These are phyloP conservation scores for Onchidella celtica DNA, from an alignment of 2,888 invertebrate genomes.

Conservation along the genomic window DNA sequence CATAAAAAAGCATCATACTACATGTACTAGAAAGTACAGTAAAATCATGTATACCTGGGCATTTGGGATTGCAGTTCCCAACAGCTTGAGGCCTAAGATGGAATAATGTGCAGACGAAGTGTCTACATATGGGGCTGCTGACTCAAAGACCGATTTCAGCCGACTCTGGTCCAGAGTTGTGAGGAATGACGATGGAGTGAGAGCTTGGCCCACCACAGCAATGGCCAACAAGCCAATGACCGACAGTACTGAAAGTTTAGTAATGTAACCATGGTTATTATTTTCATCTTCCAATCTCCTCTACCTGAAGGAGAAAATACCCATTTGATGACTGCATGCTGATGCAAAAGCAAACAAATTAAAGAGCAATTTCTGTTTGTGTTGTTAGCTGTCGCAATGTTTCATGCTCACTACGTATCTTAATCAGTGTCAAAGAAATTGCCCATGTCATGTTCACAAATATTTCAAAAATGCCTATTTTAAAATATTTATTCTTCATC, in stretches of 20 bases:
- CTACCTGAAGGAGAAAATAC: neutral
- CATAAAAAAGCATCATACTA: too few relatives aligned
- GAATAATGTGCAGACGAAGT: slow-evolving; percentile 86
- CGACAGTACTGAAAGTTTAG: slow-evolving; percentile 43
- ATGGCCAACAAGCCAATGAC: slow-evolving; percentile 72
- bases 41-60: slow-evolving; percentile 68
- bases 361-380: too few relatives aligned
- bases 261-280: too few relatives aligned
- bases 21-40: too few relatives aligned
- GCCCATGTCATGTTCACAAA: too few relatives aligned
- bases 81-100: slow-evolving; percentile 86
- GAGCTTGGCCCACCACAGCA: slow-evolving; percentile 75
- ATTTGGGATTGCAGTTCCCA: slow-evolving; percentile 84
- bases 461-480: too few relatives aligned
- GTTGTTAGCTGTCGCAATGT: too few relatives aligned
- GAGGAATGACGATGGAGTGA: slow-evolving; percentile 78
- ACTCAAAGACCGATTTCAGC: slow-evolving; percentile 77
- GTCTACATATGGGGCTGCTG: slow-evolving; percentile 76
- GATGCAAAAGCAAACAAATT: neutral
- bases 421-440: too few relatives aligned
- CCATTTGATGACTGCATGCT: too few relatives aligned
- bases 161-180: slow-evolving; percentile 78
- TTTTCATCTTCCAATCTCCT: neutral
- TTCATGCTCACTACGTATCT: too few relatives aligned
- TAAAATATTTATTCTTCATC: too few relatives aligned